phyloP scores from a whole-genome alignment of 1,140 invertebrate species.

The Daktulosphaira vitifoliae region DNA sequence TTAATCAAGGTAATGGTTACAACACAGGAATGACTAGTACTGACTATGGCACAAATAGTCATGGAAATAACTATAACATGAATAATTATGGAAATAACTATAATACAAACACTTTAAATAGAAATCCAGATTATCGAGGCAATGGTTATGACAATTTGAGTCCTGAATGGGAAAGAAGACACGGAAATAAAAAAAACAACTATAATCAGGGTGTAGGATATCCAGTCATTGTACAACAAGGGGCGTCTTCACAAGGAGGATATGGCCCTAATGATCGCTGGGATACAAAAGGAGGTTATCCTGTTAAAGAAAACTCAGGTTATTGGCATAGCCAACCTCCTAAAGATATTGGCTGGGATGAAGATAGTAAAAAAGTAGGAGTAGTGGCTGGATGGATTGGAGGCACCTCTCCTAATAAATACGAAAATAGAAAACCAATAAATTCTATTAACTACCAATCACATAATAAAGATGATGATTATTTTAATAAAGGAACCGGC shows the following conservation, averaged over 20 bases:
- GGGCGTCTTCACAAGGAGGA: neutral
- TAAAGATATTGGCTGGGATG: constrained; percentile 33
- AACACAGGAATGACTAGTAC: neutral
- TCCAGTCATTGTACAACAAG: neutral
- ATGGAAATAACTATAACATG: neutral
- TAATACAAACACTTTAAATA: neutral
- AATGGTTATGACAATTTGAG: constrained; percentile 41
- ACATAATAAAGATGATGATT: constrained; percentile 14
- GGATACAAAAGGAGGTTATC: constrained; percentile 32
- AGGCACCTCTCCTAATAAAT: constrained; percentile 11
- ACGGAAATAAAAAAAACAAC: constrained; percentile 1
- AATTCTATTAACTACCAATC: neutral
- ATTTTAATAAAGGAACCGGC: constrained; percentile 15
- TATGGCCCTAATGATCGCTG: constrained; percentile 16
- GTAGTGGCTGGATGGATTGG: constrained; percentile 30
- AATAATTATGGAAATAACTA: neutral
- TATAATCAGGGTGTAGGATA: constrained; percentile 15
- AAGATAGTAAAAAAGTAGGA: constrained; percentile 14
- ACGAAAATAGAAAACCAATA: neutral
- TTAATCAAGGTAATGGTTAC: neutral
- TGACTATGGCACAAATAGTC: too few relatives aligned
- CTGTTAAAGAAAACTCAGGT: constrained; percentile 28
- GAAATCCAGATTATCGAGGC: constrained; percentile 36
- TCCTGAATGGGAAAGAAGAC: constrained; percentile 38
- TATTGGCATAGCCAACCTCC: constrained; percentile 36